Conservation (phyloP, 2,113 vertebrate species). For the Nannobrachium achirus region DNA sequence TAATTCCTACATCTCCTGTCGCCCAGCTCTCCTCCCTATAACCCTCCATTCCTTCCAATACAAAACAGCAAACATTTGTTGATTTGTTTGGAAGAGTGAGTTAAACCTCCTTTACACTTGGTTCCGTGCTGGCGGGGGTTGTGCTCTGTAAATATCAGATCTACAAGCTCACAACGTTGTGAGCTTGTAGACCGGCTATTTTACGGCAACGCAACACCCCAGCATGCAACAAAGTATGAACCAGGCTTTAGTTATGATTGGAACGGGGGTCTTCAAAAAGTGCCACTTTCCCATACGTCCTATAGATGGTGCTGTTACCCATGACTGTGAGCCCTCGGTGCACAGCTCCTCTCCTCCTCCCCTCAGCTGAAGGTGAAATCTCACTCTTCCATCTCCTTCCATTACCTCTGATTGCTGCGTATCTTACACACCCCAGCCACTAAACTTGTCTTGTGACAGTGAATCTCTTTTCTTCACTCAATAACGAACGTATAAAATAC, state of each 20-base stretch:
- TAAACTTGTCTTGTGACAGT: conserved; percentile 22
- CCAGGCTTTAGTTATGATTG: background rate
- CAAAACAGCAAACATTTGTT: too few species aligned
- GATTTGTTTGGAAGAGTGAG: too few species aligned
- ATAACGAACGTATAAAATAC: conserved; percentile 6
- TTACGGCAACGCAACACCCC: too few species aligned
- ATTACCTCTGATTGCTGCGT: conserved; percentile 28
- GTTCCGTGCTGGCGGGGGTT: too few species aligned
- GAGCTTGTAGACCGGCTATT: too few species aligned
- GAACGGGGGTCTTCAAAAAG: background rate
- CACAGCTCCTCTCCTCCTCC: background rate
- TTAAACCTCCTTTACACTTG: too few species aligned
- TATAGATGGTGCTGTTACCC: conserved; percentile 75
- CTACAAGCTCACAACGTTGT: too few species aligned
- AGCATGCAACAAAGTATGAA: background rate
- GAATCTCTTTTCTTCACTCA: conserved; percentile 11
- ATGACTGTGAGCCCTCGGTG: conserved; percentile 25
- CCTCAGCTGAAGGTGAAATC: conserved; percentile 30
- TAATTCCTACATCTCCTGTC: too few species aligned
- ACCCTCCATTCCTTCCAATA: too few species aligned
- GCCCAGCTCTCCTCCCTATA: too few species aligned
- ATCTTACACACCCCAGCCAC: conserved; percentile 18
- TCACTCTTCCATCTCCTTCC: conserved; percentile 38
- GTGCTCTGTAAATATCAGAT: too few species aligned
- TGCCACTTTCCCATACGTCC: conserved; percentile 29